Base-by-base conservation (phyloP, 2,797 vertebrate genomes). In the Myotis daubentonii region DNA sequence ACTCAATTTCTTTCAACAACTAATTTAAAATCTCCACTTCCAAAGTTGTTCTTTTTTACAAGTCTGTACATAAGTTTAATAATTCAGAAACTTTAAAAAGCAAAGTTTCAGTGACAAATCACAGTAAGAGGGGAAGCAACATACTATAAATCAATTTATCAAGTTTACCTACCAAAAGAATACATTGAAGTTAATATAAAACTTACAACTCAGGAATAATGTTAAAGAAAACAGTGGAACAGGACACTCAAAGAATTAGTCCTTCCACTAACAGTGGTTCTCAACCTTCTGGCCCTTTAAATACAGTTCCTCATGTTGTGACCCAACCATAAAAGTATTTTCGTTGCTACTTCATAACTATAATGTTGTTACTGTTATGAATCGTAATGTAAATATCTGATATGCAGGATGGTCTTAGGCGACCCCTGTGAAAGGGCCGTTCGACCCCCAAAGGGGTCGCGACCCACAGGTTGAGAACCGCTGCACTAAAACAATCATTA, bases 41-140 rank as follows among this genome's bases (percentile, higher is more conserved):
- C n/a, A 66, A 87, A 79, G 33, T 20, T 28, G 23, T 8, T 76
- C 15, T 85, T 62, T 92, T 85, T 84, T 38, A 70, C 13, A 83
- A 90, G 19, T 65, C 9, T 44, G 7, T 51, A 22, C 8, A 8
- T 76, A 75, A 71, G 6, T 28, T 79, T 38, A 68, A 38, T 60
- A 88, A 74, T 80, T 84, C 57, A 60, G 60, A 71, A 83, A 88
- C 65, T 81, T 93, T 53, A 70, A 94, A 89, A 96, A 81, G 36
- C 4, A 65, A 93, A 91, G n/a, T 74, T 88, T 74, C 47, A 30
- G 66, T 51, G 66, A 66, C 66, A 74, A 74, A 53, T 87, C 55
- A 89, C 49, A 86, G 1, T 82, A 25, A 74, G 44, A 76, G 2
- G 49, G 44, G 15, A n/a, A 68, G 30, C 7, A 74, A 88, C 16